Evolutionary conservation across 2,888 invertebrate species (phyloP).

Genomic region (Pecten maximus): DNA sequence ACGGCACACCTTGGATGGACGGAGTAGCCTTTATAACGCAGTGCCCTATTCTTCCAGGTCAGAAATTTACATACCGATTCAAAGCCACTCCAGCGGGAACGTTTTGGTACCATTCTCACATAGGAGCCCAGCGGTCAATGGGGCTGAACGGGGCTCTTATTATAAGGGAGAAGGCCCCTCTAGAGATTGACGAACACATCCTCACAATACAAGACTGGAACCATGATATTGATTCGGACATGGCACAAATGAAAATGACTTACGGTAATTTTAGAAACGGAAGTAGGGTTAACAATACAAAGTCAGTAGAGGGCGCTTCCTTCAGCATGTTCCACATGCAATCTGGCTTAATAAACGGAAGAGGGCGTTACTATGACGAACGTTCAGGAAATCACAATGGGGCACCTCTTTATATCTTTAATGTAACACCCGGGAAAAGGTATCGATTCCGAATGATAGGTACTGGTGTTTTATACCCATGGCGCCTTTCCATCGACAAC

Average conservation of each 20-base stretch:
- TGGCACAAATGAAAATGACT: conserved; percentile 47
- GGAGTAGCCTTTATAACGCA: conserved; percentile 67
- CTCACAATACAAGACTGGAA: conserved; percentile 72
- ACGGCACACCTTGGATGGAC: conserved; percentile 65
- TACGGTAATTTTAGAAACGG: conserved; percentile 12
- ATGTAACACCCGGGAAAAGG: conserved; percentile 50
- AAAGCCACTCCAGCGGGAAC: conserved; percentile 59
- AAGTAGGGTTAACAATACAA: not conserved
- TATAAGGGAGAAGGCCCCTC: conserved; percentile 55
- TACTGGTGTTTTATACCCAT: conserved; percentile 64
- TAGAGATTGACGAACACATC: conserved; percentile 55
- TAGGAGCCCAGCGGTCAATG: conserved; percentile 56
- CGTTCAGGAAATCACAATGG: conserved; percentile 51
- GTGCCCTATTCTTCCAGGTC: conserved; percentile 63
- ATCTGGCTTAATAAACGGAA: conserved; percentile 72
- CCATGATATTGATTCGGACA: conserved; percentile 67
- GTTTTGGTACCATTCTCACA: conserved; percentile 65
- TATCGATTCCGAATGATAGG: conserved; percentile 72
- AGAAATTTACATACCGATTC: conserved; percentile 65
- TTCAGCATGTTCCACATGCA: conserved; percentile 62
- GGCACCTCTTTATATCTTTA: conserved; percentile 48
- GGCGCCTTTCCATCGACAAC: conserved; percentile 68
- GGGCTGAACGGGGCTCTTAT: conserved; percentile 68
- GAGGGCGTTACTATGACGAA: conserved; percentile 62
- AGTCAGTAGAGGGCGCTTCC: conserved; percentile 40